Evolutionary conservation across 2,888 invertebrate genomes (phyloP).

Genomic region (Drosophila heteroneura): DNA sequence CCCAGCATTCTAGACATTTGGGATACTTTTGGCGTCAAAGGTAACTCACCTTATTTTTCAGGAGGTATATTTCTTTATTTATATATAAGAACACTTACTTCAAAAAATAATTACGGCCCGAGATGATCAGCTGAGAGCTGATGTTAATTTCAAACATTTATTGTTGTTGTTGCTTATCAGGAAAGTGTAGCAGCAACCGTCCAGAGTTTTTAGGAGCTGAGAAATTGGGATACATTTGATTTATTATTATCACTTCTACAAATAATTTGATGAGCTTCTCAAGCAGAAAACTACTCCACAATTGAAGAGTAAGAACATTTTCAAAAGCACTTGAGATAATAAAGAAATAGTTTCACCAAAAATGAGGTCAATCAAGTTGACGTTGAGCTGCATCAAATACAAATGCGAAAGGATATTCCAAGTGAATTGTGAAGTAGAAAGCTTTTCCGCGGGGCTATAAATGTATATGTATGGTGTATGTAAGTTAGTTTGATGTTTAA

Average conservation of each 20-base stretch:
- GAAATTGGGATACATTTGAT: constrained; percentile 9
- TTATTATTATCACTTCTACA: background rate
- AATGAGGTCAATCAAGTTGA: constrained; percentile 6
- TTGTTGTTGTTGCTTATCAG: constrained; percentile 59
- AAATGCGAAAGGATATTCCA: constrained; percentile 9
- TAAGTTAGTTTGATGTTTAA: constrained; percentile 46
- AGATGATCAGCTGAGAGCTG: constrained; percentile 64
- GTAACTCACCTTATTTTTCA: background rate
- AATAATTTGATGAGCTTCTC: background rate
- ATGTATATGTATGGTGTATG: background rate
- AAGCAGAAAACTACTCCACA: background rate
- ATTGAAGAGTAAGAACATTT: constrained; percentile 2
- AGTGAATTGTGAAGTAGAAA: constrained; percentile 9
- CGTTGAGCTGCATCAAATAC: background rate
- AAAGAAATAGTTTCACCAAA: background rate
- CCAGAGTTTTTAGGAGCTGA: constrained; percentile 19
- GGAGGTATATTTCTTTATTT: background rate
- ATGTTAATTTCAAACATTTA: constrained; percentile 65
- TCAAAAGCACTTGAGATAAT: background rate
- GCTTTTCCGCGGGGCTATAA: constrained; percentile 22
- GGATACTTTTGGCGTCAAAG: background rate
- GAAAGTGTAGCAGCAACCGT: constrained; percentile 42
- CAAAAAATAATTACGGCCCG: constrained; percentile 72
- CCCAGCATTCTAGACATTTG: background rate
- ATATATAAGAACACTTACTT: constrained; percentile 18